Evolutionary conservation across 2,888 invertebrate genomes (phyloP), one percentile per base, ranked within the genome.

Genomic region (Hydriomena furcata): DNA sequence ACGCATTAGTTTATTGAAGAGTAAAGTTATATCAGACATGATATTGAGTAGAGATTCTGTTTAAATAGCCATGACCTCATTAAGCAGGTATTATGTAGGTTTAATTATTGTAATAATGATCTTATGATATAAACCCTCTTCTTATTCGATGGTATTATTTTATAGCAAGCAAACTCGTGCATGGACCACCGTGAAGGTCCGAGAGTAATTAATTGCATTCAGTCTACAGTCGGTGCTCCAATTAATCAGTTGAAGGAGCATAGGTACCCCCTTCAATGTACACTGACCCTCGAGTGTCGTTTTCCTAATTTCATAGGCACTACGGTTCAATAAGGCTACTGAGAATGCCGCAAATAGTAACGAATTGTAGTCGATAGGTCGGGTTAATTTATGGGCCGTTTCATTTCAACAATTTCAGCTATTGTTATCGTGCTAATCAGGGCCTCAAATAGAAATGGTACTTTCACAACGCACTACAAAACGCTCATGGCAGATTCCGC

Each of bases 161-260:
- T 12, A 48, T 24, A 48, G 25, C 17, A 24, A 51, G 23, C 37
- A 45, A 31, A 30, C 37, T n/a, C n/a, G n/a, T n/a, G n/a, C 28
- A 46, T 27, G 20, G 37, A 53, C 5, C 41, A 45, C 30, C 40
- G 43, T 43, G 34, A 55, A 56, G 42, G 31, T 48, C 46, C 17
- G 47, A 35, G 41, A 38, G 31, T 36, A 56, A 52, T 56, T 36
- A 56, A 52, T 56, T 51, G 40, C 36, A 55, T 53, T 55, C 25
- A 40, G 37, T 48, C 28, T 40, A 47, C 41, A 31, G 34, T 32
- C 42, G 37, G 31, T 51, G 53, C 48, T 47, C 52, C 48, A 48
- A 53, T 55, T 57, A 52, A 60, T 66, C 66, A 67, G 58, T 63
- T 61, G 61, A 62, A 62, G 61, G 63, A 40, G 54, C 57, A 55